Base-by-base conservation (phyloP, 2,888 invertebrate species). In the Coenonympha arcania region DNA sequence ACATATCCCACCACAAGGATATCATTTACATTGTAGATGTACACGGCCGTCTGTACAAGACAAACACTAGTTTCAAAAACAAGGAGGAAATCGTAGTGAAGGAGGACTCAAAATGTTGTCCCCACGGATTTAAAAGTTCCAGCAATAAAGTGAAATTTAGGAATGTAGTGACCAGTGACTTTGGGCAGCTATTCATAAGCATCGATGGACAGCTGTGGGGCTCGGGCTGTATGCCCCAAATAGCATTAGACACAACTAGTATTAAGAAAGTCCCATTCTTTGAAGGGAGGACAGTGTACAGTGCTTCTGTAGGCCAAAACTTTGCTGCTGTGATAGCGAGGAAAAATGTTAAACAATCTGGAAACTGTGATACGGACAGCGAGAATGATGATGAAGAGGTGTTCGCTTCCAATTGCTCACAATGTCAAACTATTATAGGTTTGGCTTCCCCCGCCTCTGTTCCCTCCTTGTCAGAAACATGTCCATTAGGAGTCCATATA, bases 301-400 rank as follows among this genome's bases (percentile, higher is more conserved):
- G 90, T 68, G 88, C 93, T 36, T 90, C 90, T 6, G 91, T 94
- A 49, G 95, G 95, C 4, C 87, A 88, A 51, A 90, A 93, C 66
- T 95, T 91, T 87, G 94, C 91, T 68, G 91, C 92, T 65, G 90
- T 90, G 41, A 88, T 93, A 63, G 89, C 90, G n/a, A 88, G 89
- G 55, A 91, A 90, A 70, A 87, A 87, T 71, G 88, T 87, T 8
- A 80, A 75, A 59, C 68, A 68, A 50, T 83, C 83, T 42, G 78
- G 77, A 2, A 82, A 82, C 59, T 88, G 87, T 67, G 90, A 91
- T 60, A 89, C 89, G 31, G 89, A 90, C 51, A 86, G 88, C 68
- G 89, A 90, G 55, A 83, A 83, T 76, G 87, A 87, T 66, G 87
- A 88, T 66, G 89, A 89, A 63, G 90, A 90, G 64, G 89, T 90